phyloP scores from a whole-genome alignment of 2,797 vertebrate genomes.

The Lithobates sylvaticus region DNA sequence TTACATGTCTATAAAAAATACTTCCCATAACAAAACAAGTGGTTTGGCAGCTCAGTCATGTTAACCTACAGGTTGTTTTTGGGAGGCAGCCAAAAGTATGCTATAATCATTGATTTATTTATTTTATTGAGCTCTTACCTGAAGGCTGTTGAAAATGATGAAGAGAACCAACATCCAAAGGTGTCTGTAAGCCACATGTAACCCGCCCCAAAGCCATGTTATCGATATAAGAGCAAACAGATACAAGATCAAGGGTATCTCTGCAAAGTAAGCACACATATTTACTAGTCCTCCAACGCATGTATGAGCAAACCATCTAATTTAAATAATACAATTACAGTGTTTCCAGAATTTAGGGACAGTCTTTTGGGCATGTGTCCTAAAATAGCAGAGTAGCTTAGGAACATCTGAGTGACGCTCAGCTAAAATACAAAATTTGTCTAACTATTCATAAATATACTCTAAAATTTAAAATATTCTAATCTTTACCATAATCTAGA shows the following conservation, averaged over 20 bases:
- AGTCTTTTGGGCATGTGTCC: too few relatives aligned
- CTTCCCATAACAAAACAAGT: too few relatives aligned
- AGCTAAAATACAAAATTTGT: too few relatives aligned
- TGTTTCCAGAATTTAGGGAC: too few relatives aligned
- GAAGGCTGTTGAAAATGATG: conserved; percentile 92
- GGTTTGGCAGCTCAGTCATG: too few relatives aligned
- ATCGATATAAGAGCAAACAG: conserved; percentile 90
- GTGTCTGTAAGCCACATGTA: conserved; percentile 91
- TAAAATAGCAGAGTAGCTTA: too few relatives aligned
- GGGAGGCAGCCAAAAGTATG: background rate
- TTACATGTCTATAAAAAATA: too few relatives aligned
- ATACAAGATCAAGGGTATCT: conserved; percentile 92
- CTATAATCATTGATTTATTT: background rate
- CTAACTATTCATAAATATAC: background rate
- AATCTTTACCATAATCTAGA: background rate
- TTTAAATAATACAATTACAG: too few relatives aligned
- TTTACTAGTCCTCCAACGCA: background rate
- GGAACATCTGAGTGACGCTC: too few relatives aligned
- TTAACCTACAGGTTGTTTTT: too few relatives aligned
- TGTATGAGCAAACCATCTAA: too few relatives aligned
- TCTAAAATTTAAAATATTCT: background rate
- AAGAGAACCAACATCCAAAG: conserved; percentile 95
- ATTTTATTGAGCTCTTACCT: conserved; percentile 81
- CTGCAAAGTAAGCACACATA: conserved; percentile 74
- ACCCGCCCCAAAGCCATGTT: conserved; percentile 95